Percentiles rank a stretch among this genome's conserved stretches.
Conservation (phyloP, 2,113 vertebrate genomes). For the Centropus bengalensis region DNA sequence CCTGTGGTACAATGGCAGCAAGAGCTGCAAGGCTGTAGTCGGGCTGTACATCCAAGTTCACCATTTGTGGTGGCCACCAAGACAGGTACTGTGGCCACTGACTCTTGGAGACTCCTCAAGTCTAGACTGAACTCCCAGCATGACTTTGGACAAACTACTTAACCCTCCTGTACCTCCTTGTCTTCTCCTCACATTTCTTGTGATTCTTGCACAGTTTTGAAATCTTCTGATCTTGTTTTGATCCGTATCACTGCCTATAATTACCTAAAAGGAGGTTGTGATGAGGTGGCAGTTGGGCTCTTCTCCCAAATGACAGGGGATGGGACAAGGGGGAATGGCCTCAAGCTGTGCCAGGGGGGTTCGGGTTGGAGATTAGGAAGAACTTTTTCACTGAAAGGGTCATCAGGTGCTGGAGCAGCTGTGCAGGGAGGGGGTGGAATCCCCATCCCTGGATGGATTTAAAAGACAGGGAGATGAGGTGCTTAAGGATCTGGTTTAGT, state of each 20-base stretch:
- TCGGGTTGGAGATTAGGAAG: no score
- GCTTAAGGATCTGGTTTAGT: no score
- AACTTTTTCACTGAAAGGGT: no score
- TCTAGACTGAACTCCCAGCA: not conserved
- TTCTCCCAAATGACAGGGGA: no score
- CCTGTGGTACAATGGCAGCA: not conserved
- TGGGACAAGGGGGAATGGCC: no score
- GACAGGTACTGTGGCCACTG: not conserved
- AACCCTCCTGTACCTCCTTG: not conserved
- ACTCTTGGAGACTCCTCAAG: not conserved
- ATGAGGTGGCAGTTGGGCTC: no score
- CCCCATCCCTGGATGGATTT: no score
- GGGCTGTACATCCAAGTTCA: not conserved
- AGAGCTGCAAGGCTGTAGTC: not conserved
- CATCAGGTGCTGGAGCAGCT: no score
- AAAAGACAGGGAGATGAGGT: no score
- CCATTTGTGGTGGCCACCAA: accelerated
- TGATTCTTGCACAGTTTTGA: not conserved
- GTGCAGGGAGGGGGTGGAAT: no score
- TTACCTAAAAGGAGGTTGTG: no score
- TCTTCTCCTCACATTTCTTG: not conserved
- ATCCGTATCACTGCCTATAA: not conserved
- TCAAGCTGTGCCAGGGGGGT: no score
- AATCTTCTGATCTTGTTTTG: not conserved
- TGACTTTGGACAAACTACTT: not conserved